phyloP scores from a whole-genome alignment of 2,888 invertebrate genomes.

The Strigamia maritima region DNA sequence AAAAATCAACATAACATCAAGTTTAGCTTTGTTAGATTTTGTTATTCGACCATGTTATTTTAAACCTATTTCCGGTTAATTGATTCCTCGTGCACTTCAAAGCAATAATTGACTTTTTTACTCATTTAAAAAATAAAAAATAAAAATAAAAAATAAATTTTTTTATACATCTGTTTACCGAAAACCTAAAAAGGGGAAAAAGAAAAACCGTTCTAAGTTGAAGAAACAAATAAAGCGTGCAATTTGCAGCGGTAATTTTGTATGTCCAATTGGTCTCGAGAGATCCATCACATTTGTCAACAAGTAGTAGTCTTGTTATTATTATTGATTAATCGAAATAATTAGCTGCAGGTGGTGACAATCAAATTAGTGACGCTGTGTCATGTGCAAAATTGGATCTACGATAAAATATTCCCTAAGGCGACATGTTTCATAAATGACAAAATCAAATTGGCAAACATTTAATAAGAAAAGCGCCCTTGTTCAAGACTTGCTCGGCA shows the following conservation, averaged over 20 bases:
- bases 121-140: too few relatives aligned
- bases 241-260: not conserved
- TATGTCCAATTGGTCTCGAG: not conserved
- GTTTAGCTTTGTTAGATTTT: too few relatives aligned
- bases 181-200: not conserved
- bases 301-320: slow-evolving; percentile 3
- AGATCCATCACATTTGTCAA: not conserved
- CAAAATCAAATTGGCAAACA: slow-evolving; percentile 11
- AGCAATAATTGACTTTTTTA: not conserved
- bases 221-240: not conserved
- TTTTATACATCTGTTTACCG: not conserved
- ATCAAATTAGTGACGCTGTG: slow-evolving; percentile 6
- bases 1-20: too few relatives aligned
- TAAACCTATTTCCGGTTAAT: not conserved
- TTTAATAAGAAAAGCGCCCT: not conserved
- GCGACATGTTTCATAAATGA: slow-evolving; percentile 2
- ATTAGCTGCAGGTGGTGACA: slow-evolving; percentile 14
- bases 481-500: not conserved
- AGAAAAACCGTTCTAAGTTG: not conserved
- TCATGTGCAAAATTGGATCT: slow-evolving; percentile 15
- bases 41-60: too few relatives aligned
- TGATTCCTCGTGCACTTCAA: not conserved
- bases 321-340: slow-evolving; percentile 20
- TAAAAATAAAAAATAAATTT: too few relatives aligned
- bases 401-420: not conserved